phyloP scores from a whole-genome alignment of 2,113 vertebrate genomes.

The Otolemur garnettii region DNA sequence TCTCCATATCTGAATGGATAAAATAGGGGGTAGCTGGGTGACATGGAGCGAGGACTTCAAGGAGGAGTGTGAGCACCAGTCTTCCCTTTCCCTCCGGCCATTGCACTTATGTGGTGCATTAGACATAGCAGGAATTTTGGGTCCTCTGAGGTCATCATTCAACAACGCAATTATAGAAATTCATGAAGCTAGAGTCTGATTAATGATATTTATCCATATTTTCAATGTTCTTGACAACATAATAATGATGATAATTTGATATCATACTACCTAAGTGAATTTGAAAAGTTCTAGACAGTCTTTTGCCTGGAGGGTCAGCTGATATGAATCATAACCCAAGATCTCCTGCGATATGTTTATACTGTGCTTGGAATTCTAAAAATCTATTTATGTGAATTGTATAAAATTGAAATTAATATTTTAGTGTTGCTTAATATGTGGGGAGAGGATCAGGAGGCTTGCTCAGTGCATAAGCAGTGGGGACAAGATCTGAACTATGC shows the following conservation, averaged over 20 bases:
- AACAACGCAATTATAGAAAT: not conserved
- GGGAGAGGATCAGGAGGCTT: not conserved
- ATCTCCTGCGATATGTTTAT: not conserved
- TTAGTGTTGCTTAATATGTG: not conserved
- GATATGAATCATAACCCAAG: not conserved
- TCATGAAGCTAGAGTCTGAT: not conserved
- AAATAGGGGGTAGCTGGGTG: not conserved
- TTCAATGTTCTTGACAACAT: not conserved
- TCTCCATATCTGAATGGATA: not conserved
- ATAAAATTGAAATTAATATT: not conserved
- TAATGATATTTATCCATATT: not conserved
- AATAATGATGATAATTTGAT: constrained; percentile 37
- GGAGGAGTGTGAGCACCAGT: not conserved
- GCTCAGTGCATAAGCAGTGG: not conserved
- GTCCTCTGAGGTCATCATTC: not conserved
- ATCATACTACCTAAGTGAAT: not conserved
- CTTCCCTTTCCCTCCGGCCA: not conserved
- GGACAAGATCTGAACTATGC: not conserved
- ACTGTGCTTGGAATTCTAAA: not conserved
- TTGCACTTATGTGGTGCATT: not conserved
- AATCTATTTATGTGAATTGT: not conserved
- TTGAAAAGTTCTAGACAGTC: not conserved
- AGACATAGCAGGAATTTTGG: not conserved
- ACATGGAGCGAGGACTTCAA: not conserved
- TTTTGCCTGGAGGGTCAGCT: not conserved